Evolutionary conservation across 2,797 vertebrate species (phyloP), one percentile per base, ranked within the genome.

Genomic region (Coilia nasus): DNA sequence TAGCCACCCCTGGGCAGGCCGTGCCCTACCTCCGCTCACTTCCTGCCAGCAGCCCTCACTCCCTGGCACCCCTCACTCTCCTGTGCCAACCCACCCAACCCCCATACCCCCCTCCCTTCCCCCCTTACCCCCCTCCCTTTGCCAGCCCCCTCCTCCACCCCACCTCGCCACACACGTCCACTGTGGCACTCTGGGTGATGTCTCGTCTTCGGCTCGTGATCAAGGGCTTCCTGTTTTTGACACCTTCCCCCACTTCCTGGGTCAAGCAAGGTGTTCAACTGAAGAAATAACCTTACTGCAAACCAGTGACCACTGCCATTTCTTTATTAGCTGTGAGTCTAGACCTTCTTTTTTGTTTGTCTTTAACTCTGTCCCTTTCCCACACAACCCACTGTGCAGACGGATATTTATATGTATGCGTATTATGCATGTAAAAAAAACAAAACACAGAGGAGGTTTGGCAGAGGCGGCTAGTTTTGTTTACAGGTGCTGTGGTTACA

Each of bases 1-100:
- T 92, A 91, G 92, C 93, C 94, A 95, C 93, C 95, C 88, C 93
- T 91, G 90, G 92, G 93, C 84, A 85, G 87, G 90, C 86, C 46
- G n/a, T 81, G 92, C 90, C 87, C 47, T 89, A 92, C 85, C 89
- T 86, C 90, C 90, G 91, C 93, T 93, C 92, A 91, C 91, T 92
- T 92, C 87, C 90, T 90, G 92, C 93, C 93, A 93, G 90, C 83
- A 93, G 93, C 91, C 0, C 83, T 35, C 57, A 67, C 85, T 81
- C 85, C 44, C 85, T 82, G 84, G 82, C 87, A 59, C 89, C 91
- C 88, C 91, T 94, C 94, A 91, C 90, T 94, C 91, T 91, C 87
- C 87, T 90, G 90, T 92, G 91, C 89, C 3, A 81, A 41, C 21
- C n/a, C 28, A 50, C 25, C 11, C 75, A 64, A 28, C 9, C 35